Evolutionary conservation across 2,113 vertebrate species (phyloP).

Genomic region (Baryphthengus martii): DNA sequence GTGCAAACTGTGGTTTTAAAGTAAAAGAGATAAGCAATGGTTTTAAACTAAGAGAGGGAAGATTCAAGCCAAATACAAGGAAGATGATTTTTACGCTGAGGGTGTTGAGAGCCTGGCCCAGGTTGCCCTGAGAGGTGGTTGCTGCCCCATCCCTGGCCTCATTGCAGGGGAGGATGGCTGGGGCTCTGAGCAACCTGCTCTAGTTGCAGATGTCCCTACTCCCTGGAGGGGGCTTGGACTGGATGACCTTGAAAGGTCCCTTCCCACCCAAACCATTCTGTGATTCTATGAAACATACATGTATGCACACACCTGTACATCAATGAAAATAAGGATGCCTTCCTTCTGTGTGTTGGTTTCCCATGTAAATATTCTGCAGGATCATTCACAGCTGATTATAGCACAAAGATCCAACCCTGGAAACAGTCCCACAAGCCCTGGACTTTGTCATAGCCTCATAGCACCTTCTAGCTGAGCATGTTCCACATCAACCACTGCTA

Average conservation of each 20-base stretch:
- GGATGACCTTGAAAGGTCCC: neutral
- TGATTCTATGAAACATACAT: neutral
- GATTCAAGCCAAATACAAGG: neutral
- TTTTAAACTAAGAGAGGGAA: neutral
- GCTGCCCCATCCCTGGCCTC: neutral
- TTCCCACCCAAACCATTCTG: neutral
- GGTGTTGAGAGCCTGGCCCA: neutral
- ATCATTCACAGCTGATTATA: neutral
- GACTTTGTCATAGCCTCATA: neutral
- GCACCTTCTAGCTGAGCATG: neutral
- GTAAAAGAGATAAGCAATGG: neutral
- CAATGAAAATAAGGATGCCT: neutral
- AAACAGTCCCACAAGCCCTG: neutral
- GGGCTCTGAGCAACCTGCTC: neutral
- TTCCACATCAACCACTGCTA: accelerated
- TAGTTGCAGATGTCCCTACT: neutral
- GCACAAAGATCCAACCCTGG: neutral
- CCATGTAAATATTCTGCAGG: accelerated
- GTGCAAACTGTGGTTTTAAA: neutral
- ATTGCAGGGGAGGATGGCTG: neutral
- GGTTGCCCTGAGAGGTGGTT: neutral
- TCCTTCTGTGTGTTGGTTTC: neutral
- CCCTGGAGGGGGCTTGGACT: neutral
- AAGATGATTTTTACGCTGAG: neutral
- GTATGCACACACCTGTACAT: too few species aligned